phyloP scores from a whole-genome alignment of 2,113 vertebrate genomes.

The Anser brachyrhynchus region DNA sequence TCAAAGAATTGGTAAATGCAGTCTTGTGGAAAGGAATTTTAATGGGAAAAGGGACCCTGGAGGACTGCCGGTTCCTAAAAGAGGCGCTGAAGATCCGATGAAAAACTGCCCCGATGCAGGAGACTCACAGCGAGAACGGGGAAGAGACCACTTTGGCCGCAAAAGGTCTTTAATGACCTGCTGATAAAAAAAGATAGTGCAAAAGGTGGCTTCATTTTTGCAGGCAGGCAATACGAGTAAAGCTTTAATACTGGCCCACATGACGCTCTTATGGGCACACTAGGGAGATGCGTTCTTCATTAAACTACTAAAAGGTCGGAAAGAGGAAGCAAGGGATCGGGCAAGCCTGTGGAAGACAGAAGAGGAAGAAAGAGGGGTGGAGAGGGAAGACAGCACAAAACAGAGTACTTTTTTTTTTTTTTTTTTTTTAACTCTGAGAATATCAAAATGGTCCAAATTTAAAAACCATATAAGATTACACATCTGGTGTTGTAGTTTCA shows the following conservation, averaged over 20 bases:
- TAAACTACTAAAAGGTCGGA: background rate
- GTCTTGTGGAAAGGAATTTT: slow-evolving; percentile 75
- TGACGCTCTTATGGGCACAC: background rate
- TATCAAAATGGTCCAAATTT: background rate
- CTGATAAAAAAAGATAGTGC: background rate
- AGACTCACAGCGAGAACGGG: background rate
- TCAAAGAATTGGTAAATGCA: slow-evolving; percentile 62
- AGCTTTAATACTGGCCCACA: fast-evolving
- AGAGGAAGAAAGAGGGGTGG: background rate
- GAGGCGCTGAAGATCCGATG: fast-evolving
- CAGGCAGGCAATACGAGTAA: background rate
- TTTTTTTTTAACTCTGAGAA: background rate
- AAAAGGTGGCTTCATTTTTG: background rate
- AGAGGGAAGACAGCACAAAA: background rate
- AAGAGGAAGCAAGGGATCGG: background rate
- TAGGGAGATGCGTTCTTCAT: background rate
- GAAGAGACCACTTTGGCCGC: background rate
- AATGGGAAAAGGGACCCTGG: slow-evolving; percentile 55
- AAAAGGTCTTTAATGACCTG: background rate
- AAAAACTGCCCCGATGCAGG: background rate
- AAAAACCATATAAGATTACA: background rate
- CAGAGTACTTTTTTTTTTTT: background rate
- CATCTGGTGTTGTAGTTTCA: background rate
- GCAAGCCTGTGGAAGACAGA: background rate
- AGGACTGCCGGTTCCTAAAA: background rate